Percentiles rank a stretch among this genome's conserved stretches.
These are phyloP conservation scores for Plusia festucae DNA, from an alignment of 2,888 invertebrate species.

Conservation along the genomic window DNA sequence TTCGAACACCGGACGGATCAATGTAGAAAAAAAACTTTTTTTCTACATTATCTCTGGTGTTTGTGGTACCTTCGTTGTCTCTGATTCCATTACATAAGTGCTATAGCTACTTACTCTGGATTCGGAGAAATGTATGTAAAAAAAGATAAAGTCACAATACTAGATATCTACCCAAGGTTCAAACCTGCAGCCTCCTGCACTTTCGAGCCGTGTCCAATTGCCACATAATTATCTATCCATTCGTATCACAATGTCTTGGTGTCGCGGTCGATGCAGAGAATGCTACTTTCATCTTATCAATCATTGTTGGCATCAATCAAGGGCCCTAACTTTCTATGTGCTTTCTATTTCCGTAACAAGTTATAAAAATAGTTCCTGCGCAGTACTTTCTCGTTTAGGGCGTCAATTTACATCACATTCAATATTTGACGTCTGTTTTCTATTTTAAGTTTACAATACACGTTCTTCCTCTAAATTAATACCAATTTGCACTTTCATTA, in stretches of 20 bases:
- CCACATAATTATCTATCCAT: not conserved
- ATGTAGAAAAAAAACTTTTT: too few relatives aligned
- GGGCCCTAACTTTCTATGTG: not conserved
- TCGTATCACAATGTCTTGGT: not conserved
- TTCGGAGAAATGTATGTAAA: too few relatives aligned
- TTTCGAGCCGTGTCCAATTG: not conserved
- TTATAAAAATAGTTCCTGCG: not conserved
- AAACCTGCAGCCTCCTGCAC: too few relatives aligned
- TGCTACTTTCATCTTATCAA: slow-evolving; percentile 5
- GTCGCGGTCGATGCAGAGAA: not conserved
- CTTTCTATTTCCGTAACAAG: slow-evolving; percentile 5
- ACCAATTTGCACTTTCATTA: not conserved
- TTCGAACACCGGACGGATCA: too few relatives aligned
- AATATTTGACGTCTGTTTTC: slow-evolving; percentile 1
- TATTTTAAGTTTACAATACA: not conserved
- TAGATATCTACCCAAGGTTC: too few relatives aligned
- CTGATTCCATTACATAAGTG: too few relatives aligned
- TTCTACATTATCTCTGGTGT: too few relatives aligned
- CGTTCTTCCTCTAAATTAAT: not conserved
- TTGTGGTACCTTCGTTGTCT: too few relatives aligned
- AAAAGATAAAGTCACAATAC: too few relatives aligned
- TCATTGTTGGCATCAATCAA: slow-evolving; percentile 1
- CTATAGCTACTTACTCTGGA: too few relatives aligned
- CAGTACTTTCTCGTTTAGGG: slow-evolving; percentile 5
- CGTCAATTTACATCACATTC: not conserved